phyloP scores from a whole-genome alignment of 1,140 invertebrate genomes.

The Drosophila guanche region DNA sequence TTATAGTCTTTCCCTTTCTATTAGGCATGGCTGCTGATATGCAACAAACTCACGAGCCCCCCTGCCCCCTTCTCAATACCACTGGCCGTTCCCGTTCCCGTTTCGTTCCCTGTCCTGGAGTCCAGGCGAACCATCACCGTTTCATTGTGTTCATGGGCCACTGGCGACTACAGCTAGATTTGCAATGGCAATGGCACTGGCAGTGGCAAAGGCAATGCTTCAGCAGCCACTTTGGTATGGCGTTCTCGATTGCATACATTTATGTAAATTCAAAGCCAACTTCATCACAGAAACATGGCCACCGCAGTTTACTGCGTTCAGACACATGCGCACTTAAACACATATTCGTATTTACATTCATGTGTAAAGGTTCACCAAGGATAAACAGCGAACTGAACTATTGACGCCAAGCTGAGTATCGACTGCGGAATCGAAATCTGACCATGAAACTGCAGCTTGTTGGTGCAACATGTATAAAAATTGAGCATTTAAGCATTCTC shows the following conservation, averaged over 20 bases:
- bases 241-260: slow-evolving; percentile 58
- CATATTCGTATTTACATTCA: slow-evolving; percentile 2
- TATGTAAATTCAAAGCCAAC: slow-evolving; percentile 64
- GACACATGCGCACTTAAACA: too few species aligned
- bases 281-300: slow-evolving; percentile 36
- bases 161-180: slow-evolving; percentile 20
- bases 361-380: not conserved
- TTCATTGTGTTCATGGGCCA: slow-evolving; percentile 38
- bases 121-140: slow-evolving; percentile 4
- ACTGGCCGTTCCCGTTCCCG: not conserved
- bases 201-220: slow-evolving; percentile 6
- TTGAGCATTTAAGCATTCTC: too few species aligned
- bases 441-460: too few species aligned
- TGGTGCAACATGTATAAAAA: too few species aligned
- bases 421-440: too few species aligned
- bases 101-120: not conserved
- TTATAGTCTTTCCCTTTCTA: slow-evolving; percentile 1
- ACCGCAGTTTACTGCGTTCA: slow-evolving; percentile 1
- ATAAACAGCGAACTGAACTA: too few species aligned
- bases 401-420: too few species aligned
- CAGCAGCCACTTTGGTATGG: slow-evolving; percentile 44
- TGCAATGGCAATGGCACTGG: slow-evolving; percentile 3
- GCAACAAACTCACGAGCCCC: slow-evolving; percentile 26
- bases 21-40: slow-evolving; percentile 37
- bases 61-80: too few species aligned